A percentile compares a stretch with the other conserved stretches of the same genome.
Conservation (phyloP, 1,140 invertebrate genomes). For the Drosophila pseudoobscura region DNA sequence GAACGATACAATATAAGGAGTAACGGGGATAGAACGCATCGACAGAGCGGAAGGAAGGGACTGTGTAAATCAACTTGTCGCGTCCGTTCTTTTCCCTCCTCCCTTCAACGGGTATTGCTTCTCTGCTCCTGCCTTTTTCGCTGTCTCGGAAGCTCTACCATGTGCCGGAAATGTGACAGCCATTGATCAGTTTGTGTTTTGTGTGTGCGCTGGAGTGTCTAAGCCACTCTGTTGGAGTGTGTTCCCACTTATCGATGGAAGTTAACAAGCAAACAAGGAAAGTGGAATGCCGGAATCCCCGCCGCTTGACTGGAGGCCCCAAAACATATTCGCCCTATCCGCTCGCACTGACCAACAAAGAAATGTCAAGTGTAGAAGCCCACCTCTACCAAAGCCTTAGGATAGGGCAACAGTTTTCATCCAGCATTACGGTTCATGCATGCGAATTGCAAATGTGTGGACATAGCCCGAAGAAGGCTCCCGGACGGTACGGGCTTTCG, state of each 20-base stretch:
- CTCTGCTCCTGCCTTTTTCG: too few species aligned
- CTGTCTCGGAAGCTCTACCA: conserved; percentile 47
- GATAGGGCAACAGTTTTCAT: background rate
- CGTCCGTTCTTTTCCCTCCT: background rate
- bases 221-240: conserved; percentile 19
- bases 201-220: conserved; percentile 12
- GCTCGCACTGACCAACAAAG: background rate
- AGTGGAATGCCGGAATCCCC: conserved; percentile 1
- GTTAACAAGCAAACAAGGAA: conserved; percentile 33
- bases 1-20: too few species aligned
- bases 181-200: conserved; percentile 63
- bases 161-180: conserved; percentile 69
- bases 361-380: background rate
- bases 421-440: too few species aligned
- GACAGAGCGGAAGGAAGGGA: conserved; percentile 44
- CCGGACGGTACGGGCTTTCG: too few species aligned
- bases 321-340: conserved; percentile 14
- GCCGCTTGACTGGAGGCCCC: conserved; percentile 1
- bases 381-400: too few species aligned
- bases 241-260: conserved; percentile 44
- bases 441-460: too few species aligned
- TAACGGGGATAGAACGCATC: background rate
- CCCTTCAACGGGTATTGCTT: background rate
- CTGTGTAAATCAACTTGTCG: conserved; percentile 61
- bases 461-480: too few species aligned